Conservation (phyloP, 2,797 vertebrate genomes). For the Glossophaga mutica region DNA sequence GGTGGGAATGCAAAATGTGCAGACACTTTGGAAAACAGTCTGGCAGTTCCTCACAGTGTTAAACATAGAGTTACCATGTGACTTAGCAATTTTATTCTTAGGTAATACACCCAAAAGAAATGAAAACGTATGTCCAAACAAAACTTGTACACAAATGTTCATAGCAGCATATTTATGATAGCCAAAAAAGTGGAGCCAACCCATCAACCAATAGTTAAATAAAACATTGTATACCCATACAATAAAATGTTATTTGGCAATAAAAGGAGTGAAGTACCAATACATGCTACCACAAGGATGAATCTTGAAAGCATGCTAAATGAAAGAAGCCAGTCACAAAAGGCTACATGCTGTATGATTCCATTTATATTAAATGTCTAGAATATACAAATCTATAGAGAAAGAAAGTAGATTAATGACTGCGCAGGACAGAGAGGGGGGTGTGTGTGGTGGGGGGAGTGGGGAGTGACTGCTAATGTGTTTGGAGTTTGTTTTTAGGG, state of each 20-base stretch:
- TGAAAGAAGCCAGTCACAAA: not conserved
- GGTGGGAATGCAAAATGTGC: not conserved
- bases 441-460: not conserved
- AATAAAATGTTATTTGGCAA: not conserved
- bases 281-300: not conserved
- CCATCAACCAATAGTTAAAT: not conserved
- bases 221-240: not conserved
- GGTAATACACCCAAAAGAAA: not conserved
- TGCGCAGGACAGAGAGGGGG: not conserved
- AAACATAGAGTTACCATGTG: not conserved
- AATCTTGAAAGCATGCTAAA: not conserved
- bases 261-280: slow-evolving; percentile 9
- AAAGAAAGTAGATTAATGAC: not conserved
- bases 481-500: not conserved
- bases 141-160: not conserved
- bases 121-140: slow-evolving; percentile 23
- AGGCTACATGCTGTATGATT: not conserved
- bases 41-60: slow-evolving; percentile 37
- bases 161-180: not conserved
- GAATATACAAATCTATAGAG: not conserved
- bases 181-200: slow-evolving; percentile 11
- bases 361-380: not conserved
- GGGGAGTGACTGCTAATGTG: not conserved
- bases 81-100: slow-evolving; percentile 30
- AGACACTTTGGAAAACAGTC: slow-evolving; percentile 3